These are phyloP conservation scores for Polypterus bichir DNA, from an alignment of 2,113 vertebrate species.

Conservation along the genomic window DNA sequence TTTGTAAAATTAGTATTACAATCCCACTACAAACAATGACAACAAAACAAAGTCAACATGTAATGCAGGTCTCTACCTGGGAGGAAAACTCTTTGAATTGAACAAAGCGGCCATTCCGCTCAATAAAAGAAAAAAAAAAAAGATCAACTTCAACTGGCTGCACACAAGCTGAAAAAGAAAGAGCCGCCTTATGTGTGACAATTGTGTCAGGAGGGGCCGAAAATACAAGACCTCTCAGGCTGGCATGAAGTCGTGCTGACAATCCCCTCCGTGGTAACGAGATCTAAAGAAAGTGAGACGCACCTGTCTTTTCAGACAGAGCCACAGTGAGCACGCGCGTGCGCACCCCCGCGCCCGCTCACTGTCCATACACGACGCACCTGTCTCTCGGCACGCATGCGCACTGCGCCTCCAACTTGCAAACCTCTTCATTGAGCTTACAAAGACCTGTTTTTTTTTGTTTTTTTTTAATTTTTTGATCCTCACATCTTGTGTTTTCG, in stretches of 20 bases:
- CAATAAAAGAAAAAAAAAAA: conserved; percentile 1
- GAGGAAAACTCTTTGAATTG: background rate
- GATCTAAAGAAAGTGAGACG: conserved; percentile 45
- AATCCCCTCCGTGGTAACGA: conserved; percentile 38
- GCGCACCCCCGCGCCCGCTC: conserved; percentile 36
- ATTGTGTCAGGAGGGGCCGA: conserved; percentile 2
- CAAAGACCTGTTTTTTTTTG: background rate
- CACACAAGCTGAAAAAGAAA: conserved; percentile 3
- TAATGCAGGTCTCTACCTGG: no score
- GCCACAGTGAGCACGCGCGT: conserved; percentile 23
- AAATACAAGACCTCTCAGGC: conserved; percentile 18
- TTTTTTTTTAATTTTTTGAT: background rate
- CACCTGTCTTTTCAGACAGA: conserved; percentile 69
- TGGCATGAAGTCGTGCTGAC: conserved; percentile 32
- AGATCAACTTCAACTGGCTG: conserved; percentile 1
- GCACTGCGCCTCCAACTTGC: conserved; percentile 19
- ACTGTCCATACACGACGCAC: conserved; percentile 52
- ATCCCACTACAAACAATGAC: no score
- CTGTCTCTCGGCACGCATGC: conserved; percentile 57
- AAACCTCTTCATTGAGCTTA: conserved; percentile 13
- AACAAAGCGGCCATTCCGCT: background rate
- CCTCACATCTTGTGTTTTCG: background rate
- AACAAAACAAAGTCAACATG: no score
- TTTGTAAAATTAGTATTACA: no score
- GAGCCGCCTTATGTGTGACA: conserved; percentile 2